Evolutionary conservation across 1,140 invertebrate genomes (phyloP).

Genomic region (Glossosoma conforme): DNA sequence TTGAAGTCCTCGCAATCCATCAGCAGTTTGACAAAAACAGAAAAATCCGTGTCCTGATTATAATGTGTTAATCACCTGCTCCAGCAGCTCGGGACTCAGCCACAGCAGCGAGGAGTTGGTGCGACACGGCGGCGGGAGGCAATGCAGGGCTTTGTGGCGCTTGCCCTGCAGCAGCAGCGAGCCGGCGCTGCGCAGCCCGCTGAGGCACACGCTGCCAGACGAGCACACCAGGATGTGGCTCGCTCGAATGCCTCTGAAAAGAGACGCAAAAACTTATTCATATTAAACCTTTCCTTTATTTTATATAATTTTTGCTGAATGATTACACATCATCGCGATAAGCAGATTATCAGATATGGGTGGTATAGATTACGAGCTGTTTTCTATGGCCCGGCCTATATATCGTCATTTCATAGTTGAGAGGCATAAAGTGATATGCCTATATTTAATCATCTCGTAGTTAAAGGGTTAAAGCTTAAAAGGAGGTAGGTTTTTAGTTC

Average conservation of each 20-base stretch:
- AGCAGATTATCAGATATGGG: too few species aligned
- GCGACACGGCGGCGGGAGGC: constrained; percentile 62
- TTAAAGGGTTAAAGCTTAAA: neutral
- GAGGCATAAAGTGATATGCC: too few species aligned
- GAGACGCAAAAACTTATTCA: neutral
- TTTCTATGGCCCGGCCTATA: too few species aligned
- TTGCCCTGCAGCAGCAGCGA: constrained; percentile 65
- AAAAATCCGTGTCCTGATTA: too few species aligned
- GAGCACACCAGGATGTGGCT: constrained; percentile 77
- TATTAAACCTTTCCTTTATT: neutral
- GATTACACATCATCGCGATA: too few species aligned
- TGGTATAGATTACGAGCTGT: too few species aligned
- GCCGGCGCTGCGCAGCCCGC: constrained; percentile 74
- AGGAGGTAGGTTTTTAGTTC: too few species aligned
- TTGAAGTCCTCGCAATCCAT: too few species aligned
- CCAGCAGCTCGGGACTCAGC: constrained; percentile 85
- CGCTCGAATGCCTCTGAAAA: constrained; percentile 69
- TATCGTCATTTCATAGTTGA: too few species aligned
- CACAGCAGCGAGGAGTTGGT: constrained; percentile 71
- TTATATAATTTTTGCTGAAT: too few species aligned
- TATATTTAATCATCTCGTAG: neutral
- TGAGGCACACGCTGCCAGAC: constrained; percentile 63
- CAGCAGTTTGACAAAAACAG: too few species aligned
- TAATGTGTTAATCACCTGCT: constrained; percentile 69
- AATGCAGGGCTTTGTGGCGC: constrained; percentile 63